These are phyloP conservation scores for Cremastinae sp. DNA, from an alignment of 2,888 invertebrate genomes.

Conservation along the genomic window DNA sequence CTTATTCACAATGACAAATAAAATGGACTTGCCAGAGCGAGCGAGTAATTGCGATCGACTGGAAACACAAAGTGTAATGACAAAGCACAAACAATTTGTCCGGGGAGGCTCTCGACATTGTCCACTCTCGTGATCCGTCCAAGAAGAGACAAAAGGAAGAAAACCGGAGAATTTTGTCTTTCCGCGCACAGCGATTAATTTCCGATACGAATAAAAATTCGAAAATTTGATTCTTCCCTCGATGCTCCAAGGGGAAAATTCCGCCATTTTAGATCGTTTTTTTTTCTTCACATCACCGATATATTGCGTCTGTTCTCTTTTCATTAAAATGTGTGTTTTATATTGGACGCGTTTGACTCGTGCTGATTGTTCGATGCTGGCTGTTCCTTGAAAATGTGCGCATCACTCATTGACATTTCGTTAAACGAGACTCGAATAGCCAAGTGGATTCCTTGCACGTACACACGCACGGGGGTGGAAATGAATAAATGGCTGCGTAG, in stretches of 20 bases:
- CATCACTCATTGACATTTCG: constrained; percentile 43
- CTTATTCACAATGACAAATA: constrained; percentile 46
- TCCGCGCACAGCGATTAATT: too few relatives aligned
- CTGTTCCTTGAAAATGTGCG: constrained; percentile 12
- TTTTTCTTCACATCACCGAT: not conserved
- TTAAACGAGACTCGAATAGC: constrained; percentile 38
- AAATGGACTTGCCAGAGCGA: constrained; percentile 6
- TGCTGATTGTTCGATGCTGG: not conserved
- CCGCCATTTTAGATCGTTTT: not conserved
- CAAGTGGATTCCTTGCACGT: constrained; percentile 4
- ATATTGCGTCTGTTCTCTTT: not conserved
- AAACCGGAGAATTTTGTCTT: not conserved
- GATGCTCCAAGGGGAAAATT: not conserved
- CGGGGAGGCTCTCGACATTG: constrained; percentile 10
- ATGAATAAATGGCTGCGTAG: constrained; percentile 47
- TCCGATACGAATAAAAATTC: not conserved
- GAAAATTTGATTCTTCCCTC: not conserved
- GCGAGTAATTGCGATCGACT: constrained; percentile 44
- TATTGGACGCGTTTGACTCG: not conserved
- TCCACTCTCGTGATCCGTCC: not conserved
- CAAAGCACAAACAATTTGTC: constrained; percentile 46
- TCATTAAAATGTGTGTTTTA: not conserved
- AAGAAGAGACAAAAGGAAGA: not conserved
- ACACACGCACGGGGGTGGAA: constrained; percentile 38
- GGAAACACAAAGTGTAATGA: constrained; percentile 40